Base-by-base conservation (phyloP, 2,888 invertebrate species). In the Bursaphelenchus okinawaensis region DNA sequence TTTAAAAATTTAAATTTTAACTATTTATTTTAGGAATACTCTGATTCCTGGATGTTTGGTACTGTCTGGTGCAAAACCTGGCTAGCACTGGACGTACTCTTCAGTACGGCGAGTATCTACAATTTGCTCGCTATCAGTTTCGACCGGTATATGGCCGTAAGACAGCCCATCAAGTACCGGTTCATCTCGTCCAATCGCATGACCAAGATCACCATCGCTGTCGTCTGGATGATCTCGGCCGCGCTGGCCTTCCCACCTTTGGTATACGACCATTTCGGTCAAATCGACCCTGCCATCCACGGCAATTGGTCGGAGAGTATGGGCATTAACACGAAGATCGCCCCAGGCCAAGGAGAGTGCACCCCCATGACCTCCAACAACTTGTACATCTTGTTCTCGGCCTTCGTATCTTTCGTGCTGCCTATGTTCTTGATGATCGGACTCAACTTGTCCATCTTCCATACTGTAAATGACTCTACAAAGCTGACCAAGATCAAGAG, bases 1-100 rank as follows among this genome's bases (percentile, higher is more conserved):
- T 55, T 19, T 16, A 4, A n/a, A 23, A 4, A n/a, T n/a, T n/a
- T n/a, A n/a, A n/a, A n/a, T n/a, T n/a, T n/a, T n/a, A n/a, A 22
- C 9, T 24, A 7, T 20, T 40, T n/a, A 12, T 63, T 78, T 22
- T 67, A 80, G 78, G 80, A 81, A 55, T 77, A 76, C 60, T 69
- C 81, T 83, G 87, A 92, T 89, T 89, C 92, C 82, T 96, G 95
- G 95, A 90, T 93, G 79, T 95, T 93, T 83, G 94, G 94, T 56
- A 90, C 90, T 84, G 87, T 91, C 52, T 93, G 93, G 91, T 96
- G 95, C 85, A 90, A 91, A 68, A 89, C 93, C 73, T 96, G 95
- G 95, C 87, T 95, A 70, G 93, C 94, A 0, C 89, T 94, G 61
- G 95, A 96, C 85, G 94, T 96, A 9, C 93, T 93, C 91, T 90